These are phyloP conservation scores for Anagyrus pseudococci DNA, from an alignment of 2,888 invertebrate species.

Conservation along the genomic window DNA sequence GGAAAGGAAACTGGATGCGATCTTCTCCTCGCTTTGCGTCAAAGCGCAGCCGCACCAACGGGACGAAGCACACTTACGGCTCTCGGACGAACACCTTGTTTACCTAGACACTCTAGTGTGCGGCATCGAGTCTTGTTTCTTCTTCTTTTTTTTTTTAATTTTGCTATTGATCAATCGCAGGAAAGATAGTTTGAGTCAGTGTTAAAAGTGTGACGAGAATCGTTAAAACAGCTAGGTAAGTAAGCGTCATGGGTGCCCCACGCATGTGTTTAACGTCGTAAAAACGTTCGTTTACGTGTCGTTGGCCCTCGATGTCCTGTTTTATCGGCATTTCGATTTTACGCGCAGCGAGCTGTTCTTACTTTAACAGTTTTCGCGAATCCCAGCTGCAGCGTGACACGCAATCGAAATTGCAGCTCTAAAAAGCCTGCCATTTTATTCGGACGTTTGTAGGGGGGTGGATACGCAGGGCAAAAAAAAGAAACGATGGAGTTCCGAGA, in stretches of 20 bases:
- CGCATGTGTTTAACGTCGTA: background rate
- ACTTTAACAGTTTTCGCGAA: background rate
- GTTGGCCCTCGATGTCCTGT: slow-evolving; percentile 1
- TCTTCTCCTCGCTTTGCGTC: slow-evolving; percentile 32
- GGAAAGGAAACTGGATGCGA: slow-evolving; percentile 47
- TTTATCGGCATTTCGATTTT: slow-evolving; percentile 13
- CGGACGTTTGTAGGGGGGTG: no score
- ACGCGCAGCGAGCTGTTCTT: background rate
- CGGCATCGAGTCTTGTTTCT: background rate
- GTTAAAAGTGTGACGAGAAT: background rate
- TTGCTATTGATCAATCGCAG: background rate
- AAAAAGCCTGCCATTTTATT: no score
- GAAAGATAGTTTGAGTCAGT: background rate
- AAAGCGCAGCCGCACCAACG: no score
- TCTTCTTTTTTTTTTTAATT: background rate
- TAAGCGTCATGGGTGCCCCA: slow-evolving; percentile 6
- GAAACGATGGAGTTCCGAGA: no score
- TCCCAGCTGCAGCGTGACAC: no score
- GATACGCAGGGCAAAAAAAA: no score
- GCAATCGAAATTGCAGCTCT: no score
- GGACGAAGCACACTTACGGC: no score
- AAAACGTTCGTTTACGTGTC: slow-evolving; percentile 10
- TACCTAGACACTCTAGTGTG: no score
- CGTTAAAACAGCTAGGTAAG: slow-evolving; percentile 23
- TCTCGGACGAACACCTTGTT: no score